Evolutionary conservation across 2,113 vertebrate genomes (phyloP).

Genomic region (Damaliscus lunatus): DNA sequence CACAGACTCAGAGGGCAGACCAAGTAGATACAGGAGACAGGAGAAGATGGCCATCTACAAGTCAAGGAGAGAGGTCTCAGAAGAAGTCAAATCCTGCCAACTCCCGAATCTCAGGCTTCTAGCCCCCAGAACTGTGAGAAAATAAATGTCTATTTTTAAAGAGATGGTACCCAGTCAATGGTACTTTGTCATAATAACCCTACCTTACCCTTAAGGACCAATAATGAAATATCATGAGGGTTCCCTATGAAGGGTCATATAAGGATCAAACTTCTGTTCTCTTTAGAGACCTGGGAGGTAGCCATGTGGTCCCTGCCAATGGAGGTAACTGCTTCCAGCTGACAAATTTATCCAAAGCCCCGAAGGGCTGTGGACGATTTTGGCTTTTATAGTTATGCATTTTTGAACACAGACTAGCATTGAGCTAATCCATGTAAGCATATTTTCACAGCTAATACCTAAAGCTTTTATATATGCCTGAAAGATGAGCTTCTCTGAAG

Average conservation of each 20-base stretch:
- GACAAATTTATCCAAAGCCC: not conserved
- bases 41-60: not conserved
- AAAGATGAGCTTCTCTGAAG: not conserved
- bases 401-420: not conserved
- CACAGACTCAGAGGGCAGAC: not conserved
- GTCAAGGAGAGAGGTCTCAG: not conserved
- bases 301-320: not conserved
- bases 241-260: fast-evolving
- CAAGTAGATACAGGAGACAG: fast-evolving
- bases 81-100: not conserved
- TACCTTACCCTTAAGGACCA: not conserved
- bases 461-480: not conserved
- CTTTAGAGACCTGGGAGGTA: not conserved
- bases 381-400: not conserved
- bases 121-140: not conserved
- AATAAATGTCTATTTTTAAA: not conserved
- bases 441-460: not conserved
- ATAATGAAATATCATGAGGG: fast-evolving
- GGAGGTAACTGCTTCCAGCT: not conserved
- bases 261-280: not conserved
- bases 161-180: not conserved
- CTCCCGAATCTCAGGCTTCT: no score
- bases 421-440: constrained; percentile 4
- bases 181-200: no score
- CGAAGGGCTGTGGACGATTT: not conserved